These are phyloP conservation scores for Fistularia tabacaria DNA, from an alignment of 2,797 vertebrate genomes.

Conservation along the genomic window DNA sequence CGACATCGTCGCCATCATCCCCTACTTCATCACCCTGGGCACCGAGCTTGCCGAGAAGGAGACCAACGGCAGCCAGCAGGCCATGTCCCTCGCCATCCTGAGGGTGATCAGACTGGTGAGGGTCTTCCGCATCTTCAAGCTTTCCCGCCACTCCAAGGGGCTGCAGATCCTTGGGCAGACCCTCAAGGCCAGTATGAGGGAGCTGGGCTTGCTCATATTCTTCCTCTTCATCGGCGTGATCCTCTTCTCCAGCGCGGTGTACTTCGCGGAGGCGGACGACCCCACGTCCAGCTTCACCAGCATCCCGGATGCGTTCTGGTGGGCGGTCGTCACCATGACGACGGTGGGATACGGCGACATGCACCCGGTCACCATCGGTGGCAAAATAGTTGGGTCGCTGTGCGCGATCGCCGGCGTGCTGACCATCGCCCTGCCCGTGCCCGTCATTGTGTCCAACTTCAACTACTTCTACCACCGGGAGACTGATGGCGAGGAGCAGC, in stretches of 20 bases:
- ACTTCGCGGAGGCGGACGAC: conserved; percentile 96
- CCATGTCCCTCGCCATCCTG: conserved; percentile 96
- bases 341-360: conserved; percentile 98
- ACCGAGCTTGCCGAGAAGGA: conserved; percentile 92
- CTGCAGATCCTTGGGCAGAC: conserved; percentile 98
- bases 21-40: conserved; percentile 97
- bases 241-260: conserved; percentile 96
- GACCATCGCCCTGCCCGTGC: conserved; percentile 95
- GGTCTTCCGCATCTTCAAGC: conserved; percentile 97
- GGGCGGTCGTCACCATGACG: conserved; percentile 99
- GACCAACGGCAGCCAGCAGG: conserved; percentile 89
- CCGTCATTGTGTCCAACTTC: conserved; percentile 98
- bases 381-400: conserved; percentile 95
- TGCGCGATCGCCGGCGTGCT: conserved; percentile 96
- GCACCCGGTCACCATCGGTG: conserved; percentile 97
- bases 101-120: conserved; percentile 92
- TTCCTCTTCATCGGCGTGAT: conserved; percentile 99
- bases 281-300: conserved; percentile 92
- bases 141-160: conserved; percentile 96
- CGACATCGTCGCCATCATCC: conserved; percentile 96
- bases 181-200: conserved; percentile 96
- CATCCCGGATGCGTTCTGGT: conserved; percentile 99
- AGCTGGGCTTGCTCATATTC: conserved; percentile 93
- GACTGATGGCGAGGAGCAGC: conserved; percentile 95
- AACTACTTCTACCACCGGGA: conserved; percentile 99